Conservation (phyloP, 1,140 invertebrate species). For the Heliconius nattereri region DNA sequence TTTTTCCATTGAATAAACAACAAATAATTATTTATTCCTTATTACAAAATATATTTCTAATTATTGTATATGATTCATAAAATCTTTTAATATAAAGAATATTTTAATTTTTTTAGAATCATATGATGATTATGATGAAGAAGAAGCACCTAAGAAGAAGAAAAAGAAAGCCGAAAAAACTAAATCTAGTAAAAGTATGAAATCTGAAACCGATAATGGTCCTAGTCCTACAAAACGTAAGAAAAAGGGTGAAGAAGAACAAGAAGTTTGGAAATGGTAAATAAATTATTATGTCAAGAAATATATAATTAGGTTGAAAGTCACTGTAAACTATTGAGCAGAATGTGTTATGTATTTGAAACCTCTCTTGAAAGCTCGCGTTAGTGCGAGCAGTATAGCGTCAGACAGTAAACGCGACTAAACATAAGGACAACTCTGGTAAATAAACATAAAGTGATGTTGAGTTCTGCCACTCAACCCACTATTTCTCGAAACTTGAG, state of each 20-base stretch:
- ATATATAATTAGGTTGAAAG: not conserved
- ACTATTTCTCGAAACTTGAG: too few relatives aligned
- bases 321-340: too few relatives aligned
- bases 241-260: conserved; percentile 91
- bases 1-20: not conserved
- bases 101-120: conserved; percentile 51
- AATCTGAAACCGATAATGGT: conserved; percentile 61
- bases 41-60: conserved; percentile 6
- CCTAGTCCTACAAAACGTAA: conserved; percentile 83
- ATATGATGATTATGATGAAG: conserved; percentile 83
- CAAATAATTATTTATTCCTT: not conserved
- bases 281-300: conserved; percentile 39
- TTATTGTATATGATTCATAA: conserved; percentile 20
- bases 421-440: too few relatives aligned
- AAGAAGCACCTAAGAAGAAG: conserved; percentile 83
- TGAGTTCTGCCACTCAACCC: too few relatives aligned
- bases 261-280: conserved; percentile 97
- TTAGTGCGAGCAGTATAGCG: too few relatives aligned
- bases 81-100: not conserved
- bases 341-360: too few relatives aligned
- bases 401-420: too few relatives aligned
- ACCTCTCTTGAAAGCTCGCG: too few relatives aligned
- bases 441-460: too few relatives aligned
- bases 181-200: conserved; percentile 57
- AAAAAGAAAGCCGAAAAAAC: conserved; percentile 69